Percentiles rank a stretch among this genome's conserved stretches.
These are phyloP conservation scores for Bergia sp. DNA, from an alignment of 92 coral and sea anemone genomes.

Conservation along the genomic window DNA sequence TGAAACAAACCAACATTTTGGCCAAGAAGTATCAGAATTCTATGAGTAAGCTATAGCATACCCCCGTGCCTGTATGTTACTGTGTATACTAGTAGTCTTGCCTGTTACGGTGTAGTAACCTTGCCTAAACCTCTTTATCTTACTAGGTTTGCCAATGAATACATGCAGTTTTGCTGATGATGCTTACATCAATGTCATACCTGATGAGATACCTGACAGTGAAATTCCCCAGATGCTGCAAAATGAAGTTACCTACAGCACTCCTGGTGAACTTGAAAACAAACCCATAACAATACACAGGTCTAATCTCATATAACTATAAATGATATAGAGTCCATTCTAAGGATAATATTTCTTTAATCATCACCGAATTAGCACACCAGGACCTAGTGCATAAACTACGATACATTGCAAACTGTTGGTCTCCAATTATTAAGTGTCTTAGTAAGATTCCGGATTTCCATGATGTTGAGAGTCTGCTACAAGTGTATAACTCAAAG, in stretches of 20 bases:
- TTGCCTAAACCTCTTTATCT: constrained; percentile 5
- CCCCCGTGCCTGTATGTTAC: not conserved
- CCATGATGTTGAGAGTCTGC: not conserved
- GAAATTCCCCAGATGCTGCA: not conserved
- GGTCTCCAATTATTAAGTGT: not conserved
- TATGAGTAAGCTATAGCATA: constrained; percentile 4
- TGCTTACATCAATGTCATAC: constrained; percentile 19
- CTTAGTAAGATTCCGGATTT: not conserved
- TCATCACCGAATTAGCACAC: not conserved
- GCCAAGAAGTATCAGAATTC: not conserved
- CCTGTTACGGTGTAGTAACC: not conserved
- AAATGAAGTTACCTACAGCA: constrained; percentile 3
- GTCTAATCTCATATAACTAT: constrained; percentile 34
- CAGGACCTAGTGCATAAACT: not conserved
- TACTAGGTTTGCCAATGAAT: constrained; percentile 12
- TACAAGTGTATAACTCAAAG: not conserved
- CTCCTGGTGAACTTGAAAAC: constrained; percentile 24
- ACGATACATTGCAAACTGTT: not conserved
- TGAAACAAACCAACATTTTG: no score
- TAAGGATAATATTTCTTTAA: not conserved
- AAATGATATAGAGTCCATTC: constrained; percentile 39
- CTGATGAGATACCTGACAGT: constrained; percentile 1
- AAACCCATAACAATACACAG: constrained; percentile 37
- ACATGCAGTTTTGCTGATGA: constrained; percentile 10
- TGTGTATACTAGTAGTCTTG: not conserved